Percentiles rank a stretch among this genome's conserved stretches.
Conservation (phyloP, 2,888 invertebrate species). For the Diplolepis rosae region DNA sequence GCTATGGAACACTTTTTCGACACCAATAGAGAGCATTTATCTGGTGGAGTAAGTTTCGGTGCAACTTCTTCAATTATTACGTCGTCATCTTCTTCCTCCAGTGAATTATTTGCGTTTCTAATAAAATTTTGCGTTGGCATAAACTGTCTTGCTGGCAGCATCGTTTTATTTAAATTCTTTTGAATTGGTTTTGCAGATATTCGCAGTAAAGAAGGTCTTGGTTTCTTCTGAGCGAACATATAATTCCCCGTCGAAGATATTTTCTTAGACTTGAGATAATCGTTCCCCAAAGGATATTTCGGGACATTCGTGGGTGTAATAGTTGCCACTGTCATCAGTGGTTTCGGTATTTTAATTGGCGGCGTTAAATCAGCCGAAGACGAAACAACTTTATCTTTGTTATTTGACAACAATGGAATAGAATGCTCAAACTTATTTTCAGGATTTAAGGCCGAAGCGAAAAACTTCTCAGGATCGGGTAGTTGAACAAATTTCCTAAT, state of each 20-base stretch:
- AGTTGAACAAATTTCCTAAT: background rate
- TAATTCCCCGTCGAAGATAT: background rate
- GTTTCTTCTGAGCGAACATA: background rate
- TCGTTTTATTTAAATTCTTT: slow-evolving; percentile 9
- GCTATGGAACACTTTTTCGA: background rate
- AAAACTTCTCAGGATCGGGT: background rate
- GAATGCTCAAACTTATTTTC: background rate
- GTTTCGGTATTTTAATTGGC: slow-evolving; percentile 3
- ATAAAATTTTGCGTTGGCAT: background rate
- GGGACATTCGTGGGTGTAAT: slow-evolving; percentile 10
- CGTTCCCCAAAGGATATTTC: background rate
- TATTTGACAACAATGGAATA: background rate
- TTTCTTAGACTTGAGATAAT: background rate
- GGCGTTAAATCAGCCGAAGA: background rate
- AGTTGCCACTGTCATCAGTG: background rate
- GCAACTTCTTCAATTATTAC: slow-evolving; percentile 6
- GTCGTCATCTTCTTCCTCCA: background rate
- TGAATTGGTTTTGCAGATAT: slow-evolving; percentile 12
- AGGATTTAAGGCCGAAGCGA: background rate
- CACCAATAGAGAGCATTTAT: slow-evolving; percentile 15
- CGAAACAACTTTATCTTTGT: background rate
- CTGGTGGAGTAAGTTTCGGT: background rate
- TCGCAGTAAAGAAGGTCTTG: slow-evolving; percentile 1
- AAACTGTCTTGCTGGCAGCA: background rate
- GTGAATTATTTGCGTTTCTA: background rate